Evolutionary conservation across 2,888 invertebrate species (phyloP), one percentile per base, ranked within the genome.

Genomic region (Drosophila nr. perissopoda): DNA sequence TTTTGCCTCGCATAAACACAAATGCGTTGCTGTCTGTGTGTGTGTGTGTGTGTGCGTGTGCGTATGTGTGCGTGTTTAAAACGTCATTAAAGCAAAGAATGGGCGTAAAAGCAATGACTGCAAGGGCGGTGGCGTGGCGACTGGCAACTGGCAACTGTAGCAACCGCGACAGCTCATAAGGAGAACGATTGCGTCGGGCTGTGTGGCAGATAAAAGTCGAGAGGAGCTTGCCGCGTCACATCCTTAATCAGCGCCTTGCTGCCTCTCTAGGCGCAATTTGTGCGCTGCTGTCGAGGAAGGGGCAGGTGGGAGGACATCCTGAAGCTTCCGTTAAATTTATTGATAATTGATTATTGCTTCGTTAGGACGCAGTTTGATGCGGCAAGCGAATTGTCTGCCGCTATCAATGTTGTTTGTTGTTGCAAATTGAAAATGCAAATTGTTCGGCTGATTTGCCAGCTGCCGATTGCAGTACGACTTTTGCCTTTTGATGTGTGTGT

Each of bases 271-370:
- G 38, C 72, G 54, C 40, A 56, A 56, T 45, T 51, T 27, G n/a
- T 27, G 36, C 13, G n/a, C 42, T 7, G 21, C 21, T 61, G 18
- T 29, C 13, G 29, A 21, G 27, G 40, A 2, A 10, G 33, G 18
- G 27, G 7, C 5, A 27, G 18, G 34, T 6, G 21, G 31, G 31
- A 34, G 25, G 38, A 45, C 25, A 45, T 45, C 5, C 16, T 7
- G 40, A 27, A 33, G 61, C 56, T 76, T 76, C 56, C 64, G 70
- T 78, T 45, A 79, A 89, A 91, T 91, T 91, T 90, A 90, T 90
- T 87, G 88, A 90, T 90, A 91, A 91, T 91, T 90, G 89, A 90
- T 91, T 89, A 91, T 89, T 89, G 90, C 89, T 87, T 90, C 89
- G 90, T 87, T 87, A 87, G 90, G 72, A 71, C 72, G 74, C 87